A percentile compares a stretch with the other conserved stretches of the same genome.
phyloP scores from a whole-genome alignment of 2,797 vertebrate genomes.

The Fistularia tabacaria region DNA sequence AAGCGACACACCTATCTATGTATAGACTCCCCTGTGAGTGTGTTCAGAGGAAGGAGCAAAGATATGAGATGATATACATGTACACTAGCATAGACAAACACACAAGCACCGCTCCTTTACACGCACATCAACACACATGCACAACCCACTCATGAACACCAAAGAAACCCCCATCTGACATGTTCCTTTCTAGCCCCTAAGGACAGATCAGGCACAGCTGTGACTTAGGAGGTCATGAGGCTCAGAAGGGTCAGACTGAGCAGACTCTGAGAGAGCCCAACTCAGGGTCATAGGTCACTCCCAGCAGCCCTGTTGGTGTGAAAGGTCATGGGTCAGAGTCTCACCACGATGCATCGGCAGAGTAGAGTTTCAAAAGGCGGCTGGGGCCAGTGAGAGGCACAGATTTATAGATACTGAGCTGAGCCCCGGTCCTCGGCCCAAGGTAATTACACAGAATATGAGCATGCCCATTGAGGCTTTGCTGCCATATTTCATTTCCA shows the following conservation, averaged over 20 bases:
- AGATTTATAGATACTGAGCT: conserved; percentile 77
- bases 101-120: conserved; percentile 26
- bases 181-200: conserved; percentile 73
- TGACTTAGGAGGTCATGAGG: conserved; percentile 75
- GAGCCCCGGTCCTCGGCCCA: conserved; percentile 64
- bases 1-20: conserved; percentile 57
- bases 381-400: conserved; percentile 66
- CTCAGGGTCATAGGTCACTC: conserved; percentile 79
- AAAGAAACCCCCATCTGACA: conserved; percentile 54
- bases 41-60: conserved; percentile 20
- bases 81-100: conserved; percentile 33
- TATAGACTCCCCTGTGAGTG: conserved; percentile 39
- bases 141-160: conserved; percentile 37
- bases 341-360: conserved; percentile 74
- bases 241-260: conserved; percentile 76
- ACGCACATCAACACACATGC: conserved; percentile 23
- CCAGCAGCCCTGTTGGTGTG: conserved; percentile 75
- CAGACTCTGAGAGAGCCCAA: conserved; percentile 78
- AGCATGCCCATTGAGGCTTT: conserved; percentile 73
- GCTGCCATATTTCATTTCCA: conserved; percentile 75
- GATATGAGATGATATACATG: conserved; percentile 33
- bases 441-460: conserved; percentile 79
- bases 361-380: conserved; percentile 74
- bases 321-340: conserved; percentile 84
- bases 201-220: conserved; percentile 83